Percentiles rank a stretch among this genome's conserved stretches.
Evolutionary conservation across 1,140 invertebrate genomes (phyloP).

Genomic region (Andricus grossulariae): DNA sequence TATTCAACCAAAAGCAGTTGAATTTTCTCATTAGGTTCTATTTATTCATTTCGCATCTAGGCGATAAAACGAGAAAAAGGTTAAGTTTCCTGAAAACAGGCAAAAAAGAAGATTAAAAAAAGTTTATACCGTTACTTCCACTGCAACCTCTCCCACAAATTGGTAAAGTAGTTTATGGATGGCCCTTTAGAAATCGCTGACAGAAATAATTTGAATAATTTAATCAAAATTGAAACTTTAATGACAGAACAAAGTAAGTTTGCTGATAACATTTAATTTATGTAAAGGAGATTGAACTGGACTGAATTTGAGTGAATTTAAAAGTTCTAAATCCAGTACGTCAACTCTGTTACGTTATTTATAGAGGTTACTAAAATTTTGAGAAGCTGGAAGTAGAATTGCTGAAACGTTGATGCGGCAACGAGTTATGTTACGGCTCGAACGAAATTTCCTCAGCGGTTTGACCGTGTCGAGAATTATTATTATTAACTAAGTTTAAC

Average conservation of each 20-base stretch:
- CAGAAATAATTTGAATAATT: slow-evolving; percentile 5
- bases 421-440: slow-evolving; percentile 19
- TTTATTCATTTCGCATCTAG: too few species aligned
- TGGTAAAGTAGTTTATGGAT: too few species aligned
- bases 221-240: slow-evolving; percentile 33
- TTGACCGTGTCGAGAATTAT: slow-evolving; percentile 39
- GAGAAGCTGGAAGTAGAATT: neutral
- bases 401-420: slow-evolving; percentile 23
- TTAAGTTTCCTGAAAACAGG: too few species aligned
- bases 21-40: too few species aligned
- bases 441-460: slow-evolving; percentile 36
- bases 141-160: too few species aligned
- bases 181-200: neutral
- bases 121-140: too few species aligned
- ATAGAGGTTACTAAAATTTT: neutral
- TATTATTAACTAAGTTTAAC: slow-evolving; percentile 42
- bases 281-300: neutral
- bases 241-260: slow-evolving; percentile 16
- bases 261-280: neutral
- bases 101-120: too few species aligned
- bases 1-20: too few species aligned
- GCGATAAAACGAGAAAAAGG: too few species aligned
- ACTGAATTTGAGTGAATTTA: neutral
- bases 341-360: neutral
- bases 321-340: neutral